These are phyloP conservation scores for Ageneiosus marmoratus DNA, from an alignment of 2,113 vertebrate species.

Conservation along the genomic window DNA sequence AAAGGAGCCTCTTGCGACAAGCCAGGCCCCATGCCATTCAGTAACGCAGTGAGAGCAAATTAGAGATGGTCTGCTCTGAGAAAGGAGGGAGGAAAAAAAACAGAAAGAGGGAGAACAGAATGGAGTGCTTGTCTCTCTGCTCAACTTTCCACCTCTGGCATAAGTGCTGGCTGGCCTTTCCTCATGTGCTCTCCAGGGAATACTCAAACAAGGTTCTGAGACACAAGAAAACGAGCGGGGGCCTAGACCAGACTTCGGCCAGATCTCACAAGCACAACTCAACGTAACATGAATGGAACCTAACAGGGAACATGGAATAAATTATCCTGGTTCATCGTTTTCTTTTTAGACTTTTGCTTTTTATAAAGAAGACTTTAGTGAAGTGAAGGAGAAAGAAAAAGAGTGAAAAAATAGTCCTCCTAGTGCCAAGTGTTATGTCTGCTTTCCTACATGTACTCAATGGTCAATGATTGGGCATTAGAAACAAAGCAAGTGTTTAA, in stretches of 20 bases:
- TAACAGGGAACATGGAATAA: background rate
- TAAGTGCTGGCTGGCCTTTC: conserved; percentile 60
- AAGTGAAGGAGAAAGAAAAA: background rate
- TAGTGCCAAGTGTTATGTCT: background rate
- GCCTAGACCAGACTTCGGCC: conserved; percentile 48
- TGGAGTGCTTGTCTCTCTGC: conserved; percentile 67
- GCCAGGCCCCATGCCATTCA: conserved; percentile 63
- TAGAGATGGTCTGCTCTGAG: conserved; percentile 62
- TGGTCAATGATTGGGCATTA: background rate
- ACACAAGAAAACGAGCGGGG: conserved; percentile 52
- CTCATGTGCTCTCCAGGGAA: conserved; percentile 57
- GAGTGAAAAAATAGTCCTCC: background rate
- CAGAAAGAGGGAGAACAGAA: conserved; percentile 36
- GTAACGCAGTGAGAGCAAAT: conserved; percentile 65
- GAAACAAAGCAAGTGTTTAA: background rate
- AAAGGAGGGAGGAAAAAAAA: conserved; percentile 46
- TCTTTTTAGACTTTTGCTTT: background rate
- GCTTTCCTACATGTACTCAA: background rate
- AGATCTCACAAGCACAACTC: conserved; percentile 25
- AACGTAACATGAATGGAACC: conserved; percentile 14
- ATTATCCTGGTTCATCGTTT: background rate
- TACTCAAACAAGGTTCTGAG: conserved; percentile 48
- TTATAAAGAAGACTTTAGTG: background rate
- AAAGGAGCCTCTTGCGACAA: conserved; percentile 73
- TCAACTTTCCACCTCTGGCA: conserved; percentile 75